Conservation (phyloP, 2,888 invertebrate species). For the Thera obeliscata region DNA sequence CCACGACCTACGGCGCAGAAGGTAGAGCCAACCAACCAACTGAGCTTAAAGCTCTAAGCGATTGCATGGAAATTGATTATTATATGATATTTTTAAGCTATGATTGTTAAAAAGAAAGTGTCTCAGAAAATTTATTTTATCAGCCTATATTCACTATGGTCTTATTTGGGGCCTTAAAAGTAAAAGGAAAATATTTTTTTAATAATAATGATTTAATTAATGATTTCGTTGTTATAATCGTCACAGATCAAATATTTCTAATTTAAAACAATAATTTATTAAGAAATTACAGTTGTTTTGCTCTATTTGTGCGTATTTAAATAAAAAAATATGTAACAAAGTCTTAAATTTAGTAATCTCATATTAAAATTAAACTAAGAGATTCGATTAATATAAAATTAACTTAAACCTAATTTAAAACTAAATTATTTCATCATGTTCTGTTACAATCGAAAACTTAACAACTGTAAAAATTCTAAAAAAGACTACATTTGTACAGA, state of each 20-base stretch:
- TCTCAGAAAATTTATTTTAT: too few species aligned
- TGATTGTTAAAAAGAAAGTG: too few species aligned
- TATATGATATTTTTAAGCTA: too few species aligned
- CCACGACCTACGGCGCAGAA: too few species aligned
- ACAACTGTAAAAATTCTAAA: conserved; percentile 76
- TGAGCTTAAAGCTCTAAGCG: too few species aligned
- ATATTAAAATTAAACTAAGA: conserved; percentile 70
- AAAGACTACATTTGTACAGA: conserved; percentile 70
- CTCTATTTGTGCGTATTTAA: conserved; percentile 74
- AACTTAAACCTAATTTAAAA: conserved; percentile 42
- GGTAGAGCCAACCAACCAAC: too few species aligned
- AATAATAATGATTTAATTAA: conserved; percentile 73
- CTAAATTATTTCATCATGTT: conserved; percentile 36
- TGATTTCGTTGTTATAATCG: conserved; percentile 74
- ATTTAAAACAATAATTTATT: conserved; percentile 80
- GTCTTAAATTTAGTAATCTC: conserved; percentile 78
- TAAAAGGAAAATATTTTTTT: conserved; percentile 36
- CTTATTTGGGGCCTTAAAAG: too few species aligned
- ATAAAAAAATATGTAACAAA: conserved; percentile 72
- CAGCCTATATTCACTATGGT: too few species aligned
- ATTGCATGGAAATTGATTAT: too few species aligned
- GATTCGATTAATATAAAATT: conserved; percentile 63
- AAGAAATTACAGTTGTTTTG: conserved; percentile 65
- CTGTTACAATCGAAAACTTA: conserved; percentile 54
- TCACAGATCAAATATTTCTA: conserved; percentile 66